Evolutionary conservation across 2,113 vertebrate species (phyloP), one percentile per base, ranked within the genome.

Genomic region (Oreochromis niloticus): DNA sequence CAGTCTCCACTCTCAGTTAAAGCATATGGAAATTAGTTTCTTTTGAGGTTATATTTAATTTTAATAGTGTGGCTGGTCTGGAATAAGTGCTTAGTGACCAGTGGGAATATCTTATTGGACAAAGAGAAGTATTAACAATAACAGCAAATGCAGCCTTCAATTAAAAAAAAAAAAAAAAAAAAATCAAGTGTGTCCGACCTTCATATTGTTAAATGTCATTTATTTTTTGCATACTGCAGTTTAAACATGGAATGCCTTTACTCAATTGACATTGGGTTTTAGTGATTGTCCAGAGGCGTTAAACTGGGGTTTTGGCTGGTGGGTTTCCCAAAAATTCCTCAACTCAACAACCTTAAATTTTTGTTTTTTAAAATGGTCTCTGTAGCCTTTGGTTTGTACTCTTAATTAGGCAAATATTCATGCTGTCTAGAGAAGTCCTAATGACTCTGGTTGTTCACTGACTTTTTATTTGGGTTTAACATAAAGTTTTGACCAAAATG

Each of bases 21-120:
- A 55, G 39, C 43, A 46, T 82, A 93, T 88, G 85, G 88, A 85
- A 91, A 91, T 91, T 57, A 86, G 87, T 19, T 84, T 79, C 81
- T 75, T 85, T 30, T 87, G 46, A 61, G 71, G 78, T 68, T 89
- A 81, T 81, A 75, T 89, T 90, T 84, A 71, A 78, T 79, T 91
- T 57, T 57, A 56, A 87, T 89, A 80, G 39, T 55, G 63, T 79
- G 46, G 81, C 6, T 63, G 57, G 80, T 71, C 52, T 61, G 63
- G 56, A 88, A 85, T 90, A 61, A 79, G 46, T 55, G 27, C 56
- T 82, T 85, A 54, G 85, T 6, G 81, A 83, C 80, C 85, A 32
- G 10, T 85, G 78, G 84, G 85, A 86, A 87, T 88, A 83, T 85
- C 12, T 54, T 24, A 34, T 27, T 83, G 32, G 54, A 89, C n/a